A percentile compares a stretch with the other conserved stretches of the same genome.
These are phyloP conservation scores for Pissodes strobi DNA, from an alignment of 1,140 invertebrate species.

Conservation along the genomic window DNA sequence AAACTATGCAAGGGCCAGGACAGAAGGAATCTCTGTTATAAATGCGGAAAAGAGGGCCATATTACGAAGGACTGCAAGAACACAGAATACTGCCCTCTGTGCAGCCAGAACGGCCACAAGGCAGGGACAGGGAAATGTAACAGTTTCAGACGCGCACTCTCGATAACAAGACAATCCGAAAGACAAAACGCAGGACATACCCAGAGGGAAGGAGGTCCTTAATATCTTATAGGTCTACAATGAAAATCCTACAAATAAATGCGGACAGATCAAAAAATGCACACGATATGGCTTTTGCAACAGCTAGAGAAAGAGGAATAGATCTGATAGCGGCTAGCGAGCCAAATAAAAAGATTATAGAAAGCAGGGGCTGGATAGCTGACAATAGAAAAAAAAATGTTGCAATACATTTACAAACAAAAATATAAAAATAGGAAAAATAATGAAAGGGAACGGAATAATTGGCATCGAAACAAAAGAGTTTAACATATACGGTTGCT, in stretches of 20 bases:
- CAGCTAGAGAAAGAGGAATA: neutral
- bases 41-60: slow-evolving; percentile 23
- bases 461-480: neutral
- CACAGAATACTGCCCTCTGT: slow-evolving; percentile 9
- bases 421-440: neutral
- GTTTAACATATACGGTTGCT: slow-evolving; percentile 1
- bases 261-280: too few species aligned
- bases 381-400: neutral
- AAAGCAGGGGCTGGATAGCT: neutral
- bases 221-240: too few species aligned
- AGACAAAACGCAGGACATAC: neutral
- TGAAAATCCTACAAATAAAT: too few species aligned
- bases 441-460: neutral
- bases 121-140: slow-evolving; percentile 6
- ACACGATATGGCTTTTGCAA: neutral
- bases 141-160: slow-evolving; percentile 1
- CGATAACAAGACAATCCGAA: too few species aligned
- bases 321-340: slow-evolving; percentile 9
- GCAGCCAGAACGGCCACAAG: neutral
- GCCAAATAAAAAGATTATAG: neutral
- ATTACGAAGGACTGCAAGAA: slow-evolving; percentile 1
- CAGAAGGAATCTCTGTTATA: slow-evolving; percentile 19
- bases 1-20: slow-evolving; percentile 10
- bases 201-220: neutral
- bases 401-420: neutral